A percentile compares a stretch with the other conserved stretches of the same genome.
phyloP scores from a whole-genome alignment of 2,113 vertebrate species.

The Lasiurus cinereus region DNA sequence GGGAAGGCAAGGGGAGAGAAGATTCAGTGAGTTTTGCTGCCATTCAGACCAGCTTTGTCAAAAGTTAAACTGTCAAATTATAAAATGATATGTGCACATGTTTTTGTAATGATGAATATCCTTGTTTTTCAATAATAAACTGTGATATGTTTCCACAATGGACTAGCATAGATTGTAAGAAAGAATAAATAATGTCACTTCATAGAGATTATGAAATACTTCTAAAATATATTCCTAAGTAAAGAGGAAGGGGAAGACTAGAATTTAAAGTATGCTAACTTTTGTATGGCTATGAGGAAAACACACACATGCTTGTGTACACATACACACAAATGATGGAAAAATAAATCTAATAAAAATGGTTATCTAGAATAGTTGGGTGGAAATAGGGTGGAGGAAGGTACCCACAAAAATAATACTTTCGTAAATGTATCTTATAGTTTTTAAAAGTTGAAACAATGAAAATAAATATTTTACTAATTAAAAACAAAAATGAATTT shows the following conservation, averaged over 20 bases:
- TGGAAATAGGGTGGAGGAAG: not conserved
- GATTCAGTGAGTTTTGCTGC: not conserved
- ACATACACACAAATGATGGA: not conserved
- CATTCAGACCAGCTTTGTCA: not conserved
- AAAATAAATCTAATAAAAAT: not conserved
- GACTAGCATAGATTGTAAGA: not conserved
- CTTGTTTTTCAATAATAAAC: not conserved
- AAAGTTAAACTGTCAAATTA: constrained; percentile 33
- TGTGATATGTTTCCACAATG: not conserved
- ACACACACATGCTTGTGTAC: not conserved
- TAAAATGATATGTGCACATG: not conserved
- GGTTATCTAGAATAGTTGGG: not conserved
- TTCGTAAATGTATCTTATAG: not conserved
- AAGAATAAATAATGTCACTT: not conserved
- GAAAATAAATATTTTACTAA: constrained; percentile 17
- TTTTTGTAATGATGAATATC: not conserved
- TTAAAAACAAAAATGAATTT: constrained; percentile 1
- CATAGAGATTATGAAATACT: not conserved
- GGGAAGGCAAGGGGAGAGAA: not conserved
- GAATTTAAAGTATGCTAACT: not conserved
- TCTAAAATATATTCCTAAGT: not conserved
- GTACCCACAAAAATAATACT: not conserved
- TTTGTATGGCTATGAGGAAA: not conserved
- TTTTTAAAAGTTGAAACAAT: constrained; percentile 2
- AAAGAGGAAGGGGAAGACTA: not conserved